Evolutionary conservation across 92 coral and sea anemone species (phyloP), one percentile per base, ranked within the genome.

Genomic region (Epizoanthus illoricatus): DNA sequence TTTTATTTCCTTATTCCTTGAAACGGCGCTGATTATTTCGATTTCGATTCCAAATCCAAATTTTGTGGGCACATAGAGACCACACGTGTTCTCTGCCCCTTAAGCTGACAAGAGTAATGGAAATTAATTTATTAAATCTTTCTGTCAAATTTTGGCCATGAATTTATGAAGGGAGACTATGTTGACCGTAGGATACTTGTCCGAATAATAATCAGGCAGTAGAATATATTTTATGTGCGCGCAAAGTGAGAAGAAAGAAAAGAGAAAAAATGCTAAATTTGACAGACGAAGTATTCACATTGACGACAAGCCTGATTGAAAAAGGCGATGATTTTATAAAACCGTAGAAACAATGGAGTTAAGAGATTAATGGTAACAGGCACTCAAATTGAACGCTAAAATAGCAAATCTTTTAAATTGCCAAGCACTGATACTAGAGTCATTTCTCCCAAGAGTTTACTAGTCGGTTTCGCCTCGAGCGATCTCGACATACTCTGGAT

Each of bases 81-180:
- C 11, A 56, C 84, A 71, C 84, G 85, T 76, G 79, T 62, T 62
- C 57, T 54, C 84, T 20, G 64, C 33, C 23, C 39, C 69, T 79
- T 72, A 84, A 76, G 39, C 81, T 86, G 86, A 75, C 80, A 66
- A 52, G 80, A 84, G 57, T 90, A 89, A 92, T 84, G 84, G 65
- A 80, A 85, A 90, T 80, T 90, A 90, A 91, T 91, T 89, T 91
- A 86, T 86, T 85, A 91, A 69, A 81, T 88, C 73, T 86, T 74
- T 85, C 75, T 92, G 87, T 60, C 83, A 88, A 80, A 66, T 79
- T 81, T 84, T 80, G 65, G 73, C 90, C 86, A 86, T 82, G 89
- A 93, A 89, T 91, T 86, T 76, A 90, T 88, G 84, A 90, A 68
- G 73, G 49, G 23, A 42, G 59, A 5, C 28, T 63, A 61, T 43